Conservation (phyloP, 2,113 vertebrate genomes). For the Boulengeromyrus knoepffleri region DNA sequence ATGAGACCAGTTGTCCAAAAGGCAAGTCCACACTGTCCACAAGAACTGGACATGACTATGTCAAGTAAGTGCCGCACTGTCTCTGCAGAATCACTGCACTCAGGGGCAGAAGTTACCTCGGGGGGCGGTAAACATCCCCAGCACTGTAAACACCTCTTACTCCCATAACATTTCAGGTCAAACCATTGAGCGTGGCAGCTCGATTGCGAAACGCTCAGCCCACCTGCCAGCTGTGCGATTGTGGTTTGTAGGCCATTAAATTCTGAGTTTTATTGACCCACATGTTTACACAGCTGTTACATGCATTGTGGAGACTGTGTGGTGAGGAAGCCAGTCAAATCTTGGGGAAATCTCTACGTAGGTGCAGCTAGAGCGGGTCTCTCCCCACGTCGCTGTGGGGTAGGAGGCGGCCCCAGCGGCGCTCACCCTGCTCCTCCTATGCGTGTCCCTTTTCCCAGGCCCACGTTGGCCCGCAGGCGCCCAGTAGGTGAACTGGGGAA, state of each 20-base stretch:
- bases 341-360: background rate
- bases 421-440: background rate
- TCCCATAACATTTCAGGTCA: background rate
- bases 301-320: background rate
- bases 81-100: background rate
- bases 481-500: constrained; percentile 58
- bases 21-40: constrained; percentile 61
- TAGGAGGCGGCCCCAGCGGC: background rate
- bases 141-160: background rate
- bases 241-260: background rate
- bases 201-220: background rate
- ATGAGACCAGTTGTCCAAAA: constrained; percentile 75
- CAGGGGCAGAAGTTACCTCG: background rate
- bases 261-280: background rate
- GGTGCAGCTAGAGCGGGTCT: background rate
- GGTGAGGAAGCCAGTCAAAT: background rate
- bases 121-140: background rate
- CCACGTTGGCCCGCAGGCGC: constrained; percentile 60
- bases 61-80: constrained; percentile 58
- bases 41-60: constrained; percentile 68
- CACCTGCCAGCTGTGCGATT: background rate
- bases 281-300: background rate
- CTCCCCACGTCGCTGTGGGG: background rate
- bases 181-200: background rate
- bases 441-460: constrained; percentile 48